Conservation (phyloP, 2,113 vertebrate genomes). For the Sinocyclocheilus maitianheensis region DNA sequence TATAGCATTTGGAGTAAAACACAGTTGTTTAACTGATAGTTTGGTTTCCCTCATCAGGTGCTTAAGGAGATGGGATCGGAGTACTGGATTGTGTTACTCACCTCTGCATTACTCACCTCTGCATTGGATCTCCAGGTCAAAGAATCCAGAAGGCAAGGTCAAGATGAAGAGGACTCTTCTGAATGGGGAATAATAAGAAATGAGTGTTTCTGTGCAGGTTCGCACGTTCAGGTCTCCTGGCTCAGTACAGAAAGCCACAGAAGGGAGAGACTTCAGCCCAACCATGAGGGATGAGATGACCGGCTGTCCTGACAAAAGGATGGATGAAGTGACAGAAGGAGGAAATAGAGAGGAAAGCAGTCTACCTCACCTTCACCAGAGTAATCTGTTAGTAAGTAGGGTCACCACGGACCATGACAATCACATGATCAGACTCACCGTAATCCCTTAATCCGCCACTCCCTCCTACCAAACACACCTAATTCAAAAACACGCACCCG, state of each 20-base stretch:
- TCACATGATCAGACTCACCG: slow-evolving; percentile 71
- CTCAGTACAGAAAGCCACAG: background rate
- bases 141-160: slow-evolving; percentile 19
- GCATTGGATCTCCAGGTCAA: background rate
- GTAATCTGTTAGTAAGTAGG: slow-evolving; percentile 75
- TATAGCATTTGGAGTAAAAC: background rate
- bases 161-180: slow-evolving; percentile 1
- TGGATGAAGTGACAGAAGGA: slow-evolving; percentile 50
- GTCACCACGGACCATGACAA: slow-evolving; percentile 66
- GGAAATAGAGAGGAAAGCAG: slow-evolving; percentile 39
- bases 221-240: background rate
- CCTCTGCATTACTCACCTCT: slow-evolving; percentile 25
- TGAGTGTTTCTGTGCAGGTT: slow-evolving; percentile 3
- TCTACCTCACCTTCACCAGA: slow-evolving; percentile 64
- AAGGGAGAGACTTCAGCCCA: slow-evolving; percentile 52
- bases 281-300: slow-evolving; percentile 36
- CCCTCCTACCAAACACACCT: slow-evolving; percentile 54
- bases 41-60: background rate
- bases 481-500: background rate
- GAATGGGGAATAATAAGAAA: background rate
- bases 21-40: background rate
- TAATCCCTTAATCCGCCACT: slow-evolving; percentile 77
- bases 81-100: slow-evolving; percentile 25
- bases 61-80: background rate
- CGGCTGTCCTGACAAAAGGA: slow-evolving; percentile 19